Evolutionary conservation across 2,888 invertebrate genomes (phyloP).

Genomic region (Pandemis cinnamomeana): DNA sequence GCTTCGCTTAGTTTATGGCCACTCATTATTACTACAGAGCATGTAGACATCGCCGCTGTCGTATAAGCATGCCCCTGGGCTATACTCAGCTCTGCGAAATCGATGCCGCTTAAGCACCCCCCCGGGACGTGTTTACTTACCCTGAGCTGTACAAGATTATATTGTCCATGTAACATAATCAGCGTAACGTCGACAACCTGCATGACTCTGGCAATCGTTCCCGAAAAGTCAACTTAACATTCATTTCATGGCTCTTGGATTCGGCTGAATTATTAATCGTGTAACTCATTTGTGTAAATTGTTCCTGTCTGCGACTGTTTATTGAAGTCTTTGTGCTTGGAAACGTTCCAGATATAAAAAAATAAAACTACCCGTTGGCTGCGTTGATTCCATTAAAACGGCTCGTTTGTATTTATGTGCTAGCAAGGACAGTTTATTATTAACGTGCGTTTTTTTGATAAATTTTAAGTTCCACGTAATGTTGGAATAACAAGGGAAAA

Average conservation of each 20-base stretch:
- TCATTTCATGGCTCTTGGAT: conserved; percentile 53
- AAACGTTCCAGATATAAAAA: conserved; percentile 52
- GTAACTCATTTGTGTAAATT: conserved; percentile 55
- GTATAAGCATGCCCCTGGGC: conserved; percentile 38
- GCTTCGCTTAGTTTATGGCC: conserved; percentile 14
- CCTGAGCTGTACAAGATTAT: conserved; percentile 30
- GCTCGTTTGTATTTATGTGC: conserved; percentile 48
- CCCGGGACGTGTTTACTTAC: conserved; percentile 32
- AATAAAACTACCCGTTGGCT: conserved; percentile 44
- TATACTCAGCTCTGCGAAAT: conserved; percentile 32
- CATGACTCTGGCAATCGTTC: background rate
- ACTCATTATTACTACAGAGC: conserved; percentile 32
- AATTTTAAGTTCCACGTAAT: background rate
- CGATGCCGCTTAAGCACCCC: conserved; percentile 39
- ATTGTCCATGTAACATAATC: conserved; percentile 29
- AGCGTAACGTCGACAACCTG: conserved; percentile 17
- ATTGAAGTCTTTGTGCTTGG: conserved; percentile 53
- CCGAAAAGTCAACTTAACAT: conserved; percentile 46
- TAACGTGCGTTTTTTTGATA: conserved; percentile 13
- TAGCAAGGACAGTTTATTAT: conserved; percentile 34
- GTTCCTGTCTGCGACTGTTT: conserved; percentile 49
- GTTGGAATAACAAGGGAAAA: background rate
- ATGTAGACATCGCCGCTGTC: conserved; percentile 33
- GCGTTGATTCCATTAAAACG: conserved; percentile 48
- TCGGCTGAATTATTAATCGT: conserved; percentile 55